Evolutionary conservation across 1,140 invertebrate genomes (phyloP), one percentile per base, ranked within the genome.

Genomic region (Drosophila kepulauana): DNA sequence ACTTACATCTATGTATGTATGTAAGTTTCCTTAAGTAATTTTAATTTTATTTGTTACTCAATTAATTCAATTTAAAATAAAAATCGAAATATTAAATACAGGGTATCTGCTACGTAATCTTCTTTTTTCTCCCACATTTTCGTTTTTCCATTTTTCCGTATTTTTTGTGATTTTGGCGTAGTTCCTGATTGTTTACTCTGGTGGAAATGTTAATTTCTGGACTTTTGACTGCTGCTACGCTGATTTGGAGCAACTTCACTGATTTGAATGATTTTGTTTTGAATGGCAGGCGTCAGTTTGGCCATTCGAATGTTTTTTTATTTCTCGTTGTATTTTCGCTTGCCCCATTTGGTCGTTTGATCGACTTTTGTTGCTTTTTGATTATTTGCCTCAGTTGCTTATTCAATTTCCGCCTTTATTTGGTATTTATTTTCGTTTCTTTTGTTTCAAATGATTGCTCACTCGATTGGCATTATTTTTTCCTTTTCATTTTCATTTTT

Each of bases 161-260:
- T 61, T 75, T 75, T 78, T 81, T 15, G 56, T 79, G 71, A 81
- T 86, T 85, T 57, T 76, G 75, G 82, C 78, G 67, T 65, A 57
- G 65, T 46, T 63, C 33, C 67, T 75, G 79, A 82, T 87, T 87
- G 82, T 82, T 87, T 88, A 87, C 73, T 88, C 84, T 82, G 71
- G 54, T 87, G 84, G 84, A 87, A 87, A 87, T 87, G 84, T 87
- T 87, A 87, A 87, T 87, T 87, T 87, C 77, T 88, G 79, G 84
- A 87, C 84, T 88, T 87, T 82, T 82, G 76, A 82, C 82, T 82
- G 84, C 78, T 58, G 65, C 66, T 76, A 57, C 61, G 54, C 56
- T 68, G 65, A 72, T 54, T 57, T 54, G 62, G 54, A 68, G 33
- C 41, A 59, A 78, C 75, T 86, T 43, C 76, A 57, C 48, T 70